Evolutionary conservation across 2,888 invertebrate species (phyloP).

Genomic region (Oeneis ivallda): DNA sequence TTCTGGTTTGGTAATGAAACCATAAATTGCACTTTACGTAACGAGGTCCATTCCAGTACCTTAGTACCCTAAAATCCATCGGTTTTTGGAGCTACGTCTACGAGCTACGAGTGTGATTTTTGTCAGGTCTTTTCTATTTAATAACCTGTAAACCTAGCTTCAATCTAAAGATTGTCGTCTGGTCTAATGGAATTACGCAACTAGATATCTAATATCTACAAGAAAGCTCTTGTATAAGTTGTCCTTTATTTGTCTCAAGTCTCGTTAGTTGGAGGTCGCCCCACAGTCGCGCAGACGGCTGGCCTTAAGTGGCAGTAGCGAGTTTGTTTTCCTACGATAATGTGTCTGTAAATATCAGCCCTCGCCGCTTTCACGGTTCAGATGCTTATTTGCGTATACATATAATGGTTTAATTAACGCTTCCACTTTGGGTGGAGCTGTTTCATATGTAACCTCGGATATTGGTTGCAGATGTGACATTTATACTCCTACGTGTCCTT

Average conservation of each 20-base stretch:
- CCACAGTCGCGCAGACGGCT: slow-evolving; percentile 39
- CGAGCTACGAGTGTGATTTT: no score
- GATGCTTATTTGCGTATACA: slow-evolving; percentile 60
- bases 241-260: slow-evolving; percentile 58
- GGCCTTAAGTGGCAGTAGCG: slow-evolving; percentile 57
- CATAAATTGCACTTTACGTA: no score
- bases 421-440: slow-evolving; percentile 44
- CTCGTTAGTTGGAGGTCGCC: slow-evolving; percentile 36
- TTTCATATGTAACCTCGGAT: slow-evolving; percentile 6
- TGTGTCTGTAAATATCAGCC: slow-evolving; percentile 66
- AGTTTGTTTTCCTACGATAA: slow-evolving; percentile 69
- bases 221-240: slow-evolving; percentile 56
- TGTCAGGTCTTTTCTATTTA: background rate
- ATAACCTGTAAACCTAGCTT: background rate
- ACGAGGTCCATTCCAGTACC: no score
- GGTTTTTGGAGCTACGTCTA: no score
- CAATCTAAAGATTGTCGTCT: background rate
- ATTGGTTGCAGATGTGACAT: slow-evolving; percentile 10
- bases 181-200: slow-evolving; percentile 35
- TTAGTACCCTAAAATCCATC: no score
- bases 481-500: background rate
- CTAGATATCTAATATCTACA: slow-evolving; percentile 41
- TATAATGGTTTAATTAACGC: slow-evolving; percentile 64
- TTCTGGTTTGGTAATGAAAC: no score
- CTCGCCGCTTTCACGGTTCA: slow-evolving; percentile 48